These are phyloP conservation scores for Melikaiella ostensackeni DNA, from an alignment of 2,888 invertebrate species.

Conservation along the genomic window DNA sequence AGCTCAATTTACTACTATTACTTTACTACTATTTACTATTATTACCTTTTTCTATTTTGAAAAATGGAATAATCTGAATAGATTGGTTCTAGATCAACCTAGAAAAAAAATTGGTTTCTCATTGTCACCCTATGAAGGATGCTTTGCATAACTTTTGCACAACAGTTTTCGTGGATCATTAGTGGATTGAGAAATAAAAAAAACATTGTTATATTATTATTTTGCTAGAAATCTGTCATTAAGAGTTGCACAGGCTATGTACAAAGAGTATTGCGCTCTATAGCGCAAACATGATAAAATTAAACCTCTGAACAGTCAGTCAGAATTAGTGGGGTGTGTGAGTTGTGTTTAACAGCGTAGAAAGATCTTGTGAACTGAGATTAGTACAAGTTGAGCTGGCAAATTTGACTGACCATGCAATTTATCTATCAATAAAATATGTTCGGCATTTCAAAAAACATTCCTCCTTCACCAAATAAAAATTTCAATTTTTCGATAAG, in stretches of 20 bases:
- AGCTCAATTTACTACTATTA: too few relatives aligned
- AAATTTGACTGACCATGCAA: slow-evolving; percentile 34
- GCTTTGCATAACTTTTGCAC: too few relatives aligned
- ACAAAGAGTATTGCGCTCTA: slow-evolving; percentile 41
- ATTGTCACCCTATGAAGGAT: too few relatives aligned
- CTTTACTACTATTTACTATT: too few relatives aligned
- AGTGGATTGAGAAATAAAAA: not conserved
- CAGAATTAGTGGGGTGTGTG: slow-evolving; percentile 49
- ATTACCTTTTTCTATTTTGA: too few relatives aligned
- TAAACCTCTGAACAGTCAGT: slow-evolving; percentile 54
- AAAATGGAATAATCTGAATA: too few relatives aligned
- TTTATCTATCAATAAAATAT: slow-evolving; percentile 1
- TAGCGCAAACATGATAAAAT: slow-evolving; percentile 58
- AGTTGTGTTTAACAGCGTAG: slow-evolving; percentile 50
- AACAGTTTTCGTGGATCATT: not conserved
- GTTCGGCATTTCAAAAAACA: not conserved
- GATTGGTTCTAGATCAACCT: too few relatives aligned
- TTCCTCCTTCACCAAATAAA: not conserved
- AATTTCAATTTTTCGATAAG: not conserved
- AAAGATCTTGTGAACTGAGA: slow-evolving; percentile 48
- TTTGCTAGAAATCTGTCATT: not conserved
- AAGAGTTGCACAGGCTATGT: slow-evolving; percentile 6
- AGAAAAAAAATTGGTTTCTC: too few relatives aligned
- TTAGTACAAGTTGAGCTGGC: slow-evolving; percentile 51
- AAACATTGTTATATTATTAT: not conserved